These are phyloP conservation scores for Caenorhabditis sp. DNA, from an alignment of 2,888 invertebrate genomes.

Conservation along the genomic window DNA sequence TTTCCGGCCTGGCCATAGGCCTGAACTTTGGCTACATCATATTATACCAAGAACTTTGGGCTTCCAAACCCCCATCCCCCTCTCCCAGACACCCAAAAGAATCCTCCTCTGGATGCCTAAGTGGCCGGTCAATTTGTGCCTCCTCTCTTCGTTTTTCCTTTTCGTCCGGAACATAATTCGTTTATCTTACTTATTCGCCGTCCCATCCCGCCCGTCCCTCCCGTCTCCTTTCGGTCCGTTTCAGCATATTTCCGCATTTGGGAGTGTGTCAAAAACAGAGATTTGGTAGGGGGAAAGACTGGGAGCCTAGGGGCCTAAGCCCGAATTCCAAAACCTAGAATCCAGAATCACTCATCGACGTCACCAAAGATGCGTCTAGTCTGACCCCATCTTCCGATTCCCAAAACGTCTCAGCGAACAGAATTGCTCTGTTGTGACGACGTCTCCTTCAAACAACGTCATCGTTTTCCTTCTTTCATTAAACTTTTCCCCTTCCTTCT, in stretches of 20 bases:
- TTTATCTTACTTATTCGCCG: conserved; percentile 37
- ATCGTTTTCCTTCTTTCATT: conserved; percentile 36
- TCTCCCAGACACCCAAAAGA: conserved; percentile 3
- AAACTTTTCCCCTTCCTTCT: conserved; percentile 26
- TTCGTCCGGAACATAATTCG: conserved; percentile 35
- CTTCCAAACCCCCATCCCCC: not conserved
- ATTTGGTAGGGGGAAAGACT: not conserved
- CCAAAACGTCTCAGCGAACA: no score
- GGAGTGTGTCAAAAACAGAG: not conserved
- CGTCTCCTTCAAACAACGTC: not conserved
- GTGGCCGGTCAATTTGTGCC: conserved; percentile 42
- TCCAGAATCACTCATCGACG: no score
- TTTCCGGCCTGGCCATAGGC: no score
- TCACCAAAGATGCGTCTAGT: no score
- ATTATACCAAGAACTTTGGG: no score
- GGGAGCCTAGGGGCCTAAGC: no score
- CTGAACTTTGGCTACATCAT: no score
- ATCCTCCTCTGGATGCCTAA: not conserved
- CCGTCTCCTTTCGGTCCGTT: no score
- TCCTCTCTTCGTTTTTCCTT: not conserved
- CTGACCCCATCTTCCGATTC: no score
- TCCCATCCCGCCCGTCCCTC: conserved; percentile 12
- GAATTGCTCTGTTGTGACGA: no score
- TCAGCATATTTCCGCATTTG: conserved; percentile 33
- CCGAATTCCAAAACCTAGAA: no score